phyloP scores from a whole-genome alignment of 2,113 vertebrate genomes.

The Propithecus coquereli region DNA sequence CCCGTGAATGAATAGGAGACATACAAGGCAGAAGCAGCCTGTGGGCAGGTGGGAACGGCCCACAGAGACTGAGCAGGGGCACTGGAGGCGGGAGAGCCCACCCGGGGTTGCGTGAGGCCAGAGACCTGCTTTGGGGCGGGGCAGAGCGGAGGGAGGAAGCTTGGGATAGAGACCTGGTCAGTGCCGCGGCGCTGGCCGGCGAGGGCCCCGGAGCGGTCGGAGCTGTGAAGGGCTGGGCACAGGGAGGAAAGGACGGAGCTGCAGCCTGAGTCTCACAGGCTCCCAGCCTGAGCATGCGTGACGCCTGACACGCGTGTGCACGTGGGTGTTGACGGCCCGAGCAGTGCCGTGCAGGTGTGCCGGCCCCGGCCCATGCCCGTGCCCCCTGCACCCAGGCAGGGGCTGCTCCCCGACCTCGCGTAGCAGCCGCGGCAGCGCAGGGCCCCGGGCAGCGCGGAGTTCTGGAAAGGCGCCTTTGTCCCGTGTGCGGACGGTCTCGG shows the following conservation, averaged over 20 bases:
- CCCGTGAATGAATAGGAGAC: fast-evolving
- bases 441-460: fast-evolving
- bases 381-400: fast-evolving
- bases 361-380: fast-evolving
- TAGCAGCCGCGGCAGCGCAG: fast-evolving
- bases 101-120: fast-evolving
- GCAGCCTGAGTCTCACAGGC: not conserved
- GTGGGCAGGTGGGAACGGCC: not conserved
- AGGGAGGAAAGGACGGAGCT: not conserved
- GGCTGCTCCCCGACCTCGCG: fast-evolving
- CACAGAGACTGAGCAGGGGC: not conserved
- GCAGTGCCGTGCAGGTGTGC: not conserved
- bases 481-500: not conserved
- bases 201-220: not conserved
- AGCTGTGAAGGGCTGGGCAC: too few relatives aligned
- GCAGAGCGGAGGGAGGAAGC: too few relatives aligned
- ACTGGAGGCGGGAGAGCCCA: too few relatives aligned
- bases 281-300: not conserved
- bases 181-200: not conserved
- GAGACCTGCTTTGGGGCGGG: not conserved
- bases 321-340: not conserved
- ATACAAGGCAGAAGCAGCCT: not conserved
- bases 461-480: not conserved
- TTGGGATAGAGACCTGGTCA: not conserved
- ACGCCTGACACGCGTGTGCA: not conserved